Base-by-base conservation (phyloP, 2,113 vertebrate species). In the Urocitellus parryii region DNA sequence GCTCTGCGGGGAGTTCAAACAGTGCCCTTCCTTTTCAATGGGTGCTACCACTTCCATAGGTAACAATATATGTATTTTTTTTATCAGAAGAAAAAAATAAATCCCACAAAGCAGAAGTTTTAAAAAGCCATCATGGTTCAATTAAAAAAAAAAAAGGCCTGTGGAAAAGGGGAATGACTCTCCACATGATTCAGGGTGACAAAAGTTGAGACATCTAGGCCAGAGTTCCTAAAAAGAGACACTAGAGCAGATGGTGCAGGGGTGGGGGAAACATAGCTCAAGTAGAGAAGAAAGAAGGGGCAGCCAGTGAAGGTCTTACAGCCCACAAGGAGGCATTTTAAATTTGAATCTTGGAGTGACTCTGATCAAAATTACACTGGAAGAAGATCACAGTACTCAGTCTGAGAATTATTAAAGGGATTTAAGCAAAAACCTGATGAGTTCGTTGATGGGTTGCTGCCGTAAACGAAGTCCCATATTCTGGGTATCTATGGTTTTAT, bases 11-110 rank as follows among this genome's bases (percentile, higher is more conserved):
- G 39, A 90, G 84, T 77, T 92, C 94, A 86, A 88, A 82, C 11
- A 68, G 81, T 32, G 70, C 32, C 68, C 87, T 89, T 79, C 48
- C 17, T 39, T 90, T 86, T 42, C 42, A 82, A 65, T 42, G 53
- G 65, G 27, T 24, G 58, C 29, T 45, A 56, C 34, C 77, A n/a
- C 56, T 88, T 95, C 84, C 82, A 95, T 92, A 92, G 80, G 14
- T 53, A 77, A 82, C 3, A 1, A n/a, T 29, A 82, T 45, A 45
- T 53, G 85, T 56, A 20, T 58, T 58, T 29, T 86, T 85, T 42
- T 82, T 88, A 58, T 76, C 65, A 90, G 65, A 94, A 76, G 25
- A 34, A 24, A 13, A 0, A 37, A 32, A 42, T 37, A 42, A 72
- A 82, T 10, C 2, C 22, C 77, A 77, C 86, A 94, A 67, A 97